These are phyloP conservation scores for Aeoliscus strigatus DNA, from an alignment of 2,797 vertebrate species.

Conservation along the genomic window DNA sequence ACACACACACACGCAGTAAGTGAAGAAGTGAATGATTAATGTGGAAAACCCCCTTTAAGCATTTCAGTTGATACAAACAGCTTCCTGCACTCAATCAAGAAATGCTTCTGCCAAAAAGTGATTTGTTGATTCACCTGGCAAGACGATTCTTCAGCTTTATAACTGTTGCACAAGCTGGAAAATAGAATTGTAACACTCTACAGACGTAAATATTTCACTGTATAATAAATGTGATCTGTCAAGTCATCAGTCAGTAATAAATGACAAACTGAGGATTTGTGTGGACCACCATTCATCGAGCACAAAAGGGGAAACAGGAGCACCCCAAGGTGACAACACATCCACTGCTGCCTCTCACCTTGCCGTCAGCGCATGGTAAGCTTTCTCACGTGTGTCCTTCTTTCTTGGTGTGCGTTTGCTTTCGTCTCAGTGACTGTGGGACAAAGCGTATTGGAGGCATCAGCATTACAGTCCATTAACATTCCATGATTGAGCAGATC, in stretches of 20 bases:
- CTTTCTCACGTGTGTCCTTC: conserved; percentile 45
- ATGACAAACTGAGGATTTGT: too few relatives aligned
- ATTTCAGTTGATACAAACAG: conserved; percentile 4
- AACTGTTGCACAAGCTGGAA: conserved; percentile 3
- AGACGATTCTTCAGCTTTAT: conserved; percentile 5
- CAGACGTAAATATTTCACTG: too few relatives aligned
- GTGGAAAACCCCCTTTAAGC: conserved; percentile 9
- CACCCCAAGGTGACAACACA: conserved; percentile 17
- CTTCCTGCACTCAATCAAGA: conserved; percentile 9
- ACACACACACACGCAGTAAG: neutral
- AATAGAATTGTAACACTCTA: neutral
- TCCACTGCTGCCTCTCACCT: conserved; percentile 43
- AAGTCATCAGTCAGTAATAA: too few relatives aligned
- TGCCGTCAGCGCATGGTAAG: conserved; percentile 64
- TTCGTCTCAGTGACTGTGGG: conserved; percentile 23
- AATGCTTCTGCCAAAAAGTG: conserved; percentile 7
- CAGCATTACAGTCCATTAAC: conserved; percentile 56
- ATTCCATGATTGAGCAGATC: conserved; percentile 47
- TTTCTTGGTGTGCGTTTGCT: conserved; percentile 34
- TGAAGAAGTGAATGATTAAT: conserved; percentile 6
- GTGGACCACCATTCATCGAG: too few relatives aligned
- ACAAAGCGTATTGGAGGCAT: conserved; percentile 43
- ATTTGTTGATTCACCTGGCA: conserved; percentile 18
- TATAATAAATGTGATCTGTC: too few relatives aligned
- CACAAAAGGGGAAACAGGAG: conserved; percentile 14